Evolutionary conservation across 2,888 invertebrate genomes (phyloP), one percentile per base, ranked within the genome.

Genomic region (Candidula unifasciata): DNA sequence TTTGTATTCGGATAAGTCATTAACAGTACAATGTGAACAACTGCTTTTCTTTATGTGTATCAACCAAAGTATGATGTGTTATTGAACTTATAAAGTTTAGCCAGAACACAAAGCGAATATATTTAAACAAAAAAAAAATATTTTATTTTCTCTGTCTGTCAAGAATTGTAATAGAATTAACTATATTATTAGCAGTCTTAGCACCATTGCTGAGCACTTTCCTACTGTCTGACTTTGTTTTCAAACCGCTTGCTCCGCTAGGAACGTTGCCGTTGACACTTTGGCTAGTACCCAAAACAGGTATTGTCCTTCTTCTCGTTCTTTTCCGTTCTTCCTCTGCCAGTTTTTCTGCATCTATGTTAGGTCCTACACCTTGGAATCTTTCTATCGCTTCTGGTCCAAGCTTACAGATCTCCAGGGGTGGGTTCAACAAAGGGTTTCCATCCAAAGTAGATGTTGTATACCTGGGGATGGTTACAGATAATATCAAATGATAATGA

Each of bases 351-450:
- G 69, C 81, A 16, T 83, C 86, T 1, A 86, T 80, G 8, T 86
- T 84, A 27, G 80, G 78, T 35, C 83, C 80, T 0, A 86, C 84
- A 5, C 73, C 87, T 82, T 92, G 90, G 85, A 91, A 93, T 37
- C 89, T 88, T 37, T 91, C 92, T 33, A 94, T 93, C 33, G 92
- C 92, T n/a, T 88, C 87, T 3, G 92, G 90, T 18, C 94, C 94
- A 83, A 89, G 86, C 68, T 91, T 90, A 84, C 93, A 93, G 18
- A 93, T 90, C 66, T 93, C 92, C n/a, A 93, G 81, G 0, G 94
- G 93, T 0, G 94, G 94, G 68, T 90, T 90, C 8, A 87, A 80
- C 33, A 93, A 86, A 0, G 93, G 93, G 85, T 93, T 93, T 5
- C 91, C 92, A 86, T 93, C 93, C 21, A 92, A 88, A 18, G 91